These are phyloP conservation scores for Anthoscopus minutus DNA, from an alignment of 2,113 vertebrate genomes.

Conservation along the genomic window DNA sequence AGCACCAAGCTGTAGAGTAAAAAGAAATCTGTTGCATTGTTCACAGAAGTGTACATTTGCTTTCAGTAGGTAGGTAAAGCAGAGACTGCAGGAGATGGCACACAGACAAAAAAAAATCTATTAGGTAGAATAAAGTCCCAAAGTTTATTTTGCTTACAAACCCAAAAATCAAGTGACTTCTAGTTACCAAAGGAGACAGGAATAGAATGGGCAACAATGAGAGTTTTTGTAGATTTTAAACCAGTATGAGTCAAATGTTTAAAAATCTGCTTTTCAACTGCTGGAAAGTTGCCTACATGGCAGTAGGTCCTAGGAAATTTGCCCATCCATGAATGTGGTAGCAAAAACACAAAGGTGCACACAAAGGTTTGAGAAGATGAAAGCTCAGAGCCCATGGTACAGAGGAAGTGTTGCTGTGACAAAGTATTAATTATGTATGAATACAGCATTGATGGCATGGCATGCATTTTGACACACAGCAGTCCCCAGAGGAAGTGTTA, in stretches of 20 bases:
- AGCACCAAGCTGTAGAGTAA: neutral
- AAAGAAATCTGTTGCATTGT: neutral
- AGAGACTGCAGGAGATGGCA: neutral
- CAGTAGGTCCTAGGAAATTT: neutral
- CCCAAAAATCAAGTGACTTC: neutral
- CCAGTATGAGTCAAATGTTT: neutral
- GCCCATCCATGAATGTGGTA: neutral
- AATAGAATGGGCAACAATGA: neutral
- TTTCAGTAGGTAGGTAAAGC: neutral
- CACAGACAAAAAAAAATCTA: neutral
- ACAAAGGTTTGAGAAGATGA: neutral
- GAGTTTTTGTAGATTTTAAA: neutral
- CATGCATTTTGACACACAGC: neutral
- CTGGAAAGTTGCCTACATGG: neutral
- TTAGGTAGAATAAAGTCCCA: neutral
- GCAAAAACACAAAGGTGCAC: neutral
- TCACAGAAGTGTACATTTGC: neutral
- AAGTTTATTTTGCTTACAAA: neutral
- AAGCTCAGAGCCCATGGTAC: neutral
- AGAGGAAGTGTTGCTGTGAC: neutral
- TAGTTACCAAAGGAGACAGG: neutral
- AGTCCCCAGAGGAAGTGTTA: neutral
- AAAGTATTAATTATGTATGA: neutral
- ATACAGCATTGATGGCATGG: neutral
- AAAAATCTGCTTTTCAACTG: neutral